Base-by-base conservation (phyloP, 2,113 vertebrate genomes). In the Coptodon bakossiorum region DNA sequence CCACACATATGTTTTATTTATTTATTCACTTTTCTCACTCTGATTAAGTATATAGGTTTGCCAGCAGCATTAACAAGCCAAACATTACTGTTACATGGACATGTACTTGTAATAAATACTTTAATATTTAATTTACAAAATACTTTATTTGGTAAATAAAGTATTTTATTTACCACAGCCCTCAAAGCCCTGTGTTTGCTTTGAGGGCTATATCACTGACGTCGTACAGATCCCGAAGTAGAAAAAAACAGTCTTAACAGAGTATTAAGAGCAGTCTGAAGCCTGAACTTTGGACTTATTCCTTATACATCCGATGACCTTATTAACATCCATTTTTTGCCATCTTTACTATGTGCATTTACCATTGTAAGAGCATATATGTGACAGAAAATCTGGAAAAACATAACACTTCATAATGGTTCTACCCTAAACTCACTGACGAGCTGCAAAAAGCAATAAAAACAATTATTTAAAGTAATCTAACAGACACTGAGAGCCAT, bases 171-270 rank as follows among this genome's bases (percentile, higher is more conserved):
- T 22, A 22, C 22, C 22, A 22, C 22, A 22, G 22, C 22, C 22
- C 22, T 22, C 22, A 22, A 22, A 22, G 22, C 22, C 22, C n/a
- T 27, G 66, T 73, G 38, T 16, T 71, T 27, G 13, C 38, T 71
- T 71, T 68, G n/a, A 43, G 38, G 1, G 66, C 12, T 71, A 71
- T 43, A 71, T 24, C 38, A 71, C n/a, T 71, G 38, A 71, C 2
- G 0, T 43, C 7, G 2, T 0, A 43, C 38, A 1, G 66, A 71
- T 43, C 66, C 12, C 1, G n/a, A 12, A 71, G 13, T 22, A 63
- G 61, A 36, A 66, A 36, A 63, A 57, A 68, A 38, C 12, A 3
- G 63, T 68, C 5, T 40, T n/a, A 22, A 68, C 19, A 22, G 13
- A 10, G 13, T 27, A 16, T 73, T 73, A 43, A 45, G 66, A 9